phyloP scores from a whole-genome alignment of 2,113 vertebrate species.

The Plecturocebus donacophilus region DNA sequence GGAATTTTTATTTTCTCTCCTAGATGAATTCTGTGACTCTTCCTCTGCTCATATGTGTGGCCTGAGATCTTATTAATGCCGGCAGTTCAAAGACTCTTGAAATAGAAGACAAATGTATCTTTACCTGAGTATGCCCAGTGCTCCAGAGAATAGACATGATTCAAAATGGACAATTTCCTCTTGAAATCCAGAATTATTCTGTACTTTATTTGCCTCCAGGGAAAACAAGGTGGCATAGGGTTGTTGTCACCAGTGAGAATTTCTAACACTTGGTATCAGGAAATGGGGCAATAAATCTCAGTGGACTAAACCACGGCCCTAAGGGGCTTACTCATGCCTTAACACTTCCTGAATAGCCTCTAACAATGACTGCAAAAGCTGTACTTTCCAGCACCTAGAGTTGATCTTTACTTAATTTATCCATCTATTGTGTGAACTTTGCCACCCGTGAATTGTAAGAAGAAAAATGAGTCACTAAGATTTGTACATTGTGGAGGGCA shows the following conservation, averaged over 20 bases:
- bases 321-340: constrained; percentile 3
- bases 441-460: constrained; percentile 10
- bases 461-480: constrained; percentile 54
- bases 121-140: neutral
- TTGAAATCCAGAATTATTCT: constrained; percentile 34
- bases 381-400: constrained; percentile 47
- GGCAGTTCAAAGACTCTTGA: neutral
- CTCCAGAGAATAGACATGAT: neutral
- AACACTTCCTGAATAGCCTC: constrained; percentile 37
- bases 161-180: constrained; percentile 33
- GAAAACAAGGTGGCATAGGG: constrained; percentile 5
- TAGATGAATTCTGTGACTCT: neutral
- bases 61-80: constrained; percentile 13
- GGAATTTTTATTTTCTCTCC: neutral
- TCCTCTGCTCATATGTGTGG: neutral
- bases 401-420: constrained; percentile 77
- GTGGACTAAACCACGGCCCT: constrained; percentile 28
- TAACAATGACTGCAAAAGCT: constrained; percentile 60
- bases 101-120: neutral
- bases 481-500: neutral
- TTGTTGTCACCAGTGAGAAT: neutral
- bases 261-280: neutral
- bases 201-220: constrained; percentile 49
- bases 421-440: constrained; percentile 32
- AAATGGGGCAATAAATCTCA: constrained; percentile 49